Conservation (phyloP, 2,888 invertebrate species). For the Cryptocephalus primarius region DNA sequence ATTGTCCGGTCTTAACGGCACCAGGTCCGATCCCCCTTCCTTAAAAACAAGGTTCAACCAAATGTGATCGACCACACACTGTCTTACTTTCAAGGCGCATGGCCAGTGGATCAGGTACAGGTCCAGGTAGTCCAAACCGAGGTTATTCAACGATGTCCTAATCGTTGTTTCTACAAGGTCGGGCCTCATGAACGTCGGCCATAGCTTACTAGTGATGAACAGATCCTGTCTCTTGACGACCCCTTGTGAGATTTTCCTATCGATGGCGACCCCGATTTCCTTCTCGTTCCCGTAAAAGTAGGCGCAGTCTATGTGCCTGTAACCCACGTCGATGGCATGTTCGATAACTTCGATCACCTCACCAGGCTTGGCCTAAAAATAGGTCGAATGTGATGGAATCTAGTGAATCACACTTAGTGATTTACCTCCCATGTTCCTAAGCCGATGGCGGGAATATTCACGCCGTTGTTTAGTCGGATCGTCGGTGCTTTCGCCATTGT, state of each 20-base stretch:
- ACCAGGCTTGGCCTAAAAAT: slow-evolving; percentile 49
- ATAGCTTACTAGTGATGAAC: slow-evolving; percentile 57
- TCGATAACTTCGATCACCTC: slow-evolving; percentile 54
- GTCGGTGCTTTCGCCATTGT: slow-evolving; percentile 26
- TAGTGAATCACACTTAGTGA: background rate
- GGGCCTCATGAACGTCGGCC: slow-evolving; percentile 72
- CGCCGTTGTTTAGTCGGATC: slow-evolving; percentile 35
- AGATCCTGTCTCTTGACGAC: slow-evolving; percentile 58
- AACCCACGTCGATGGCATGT: slow-evolving; percentile 64
- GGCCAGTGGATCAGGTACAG: slow-evolving; percentile 91
- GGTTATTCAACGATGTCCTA: slow-evolving; percentile 52
- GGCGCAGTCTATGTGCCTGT: slow-evolving; percentile 66
- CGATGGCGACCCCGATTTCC: slow-evolving; percentile 54
- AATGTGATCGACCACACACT: background rate
- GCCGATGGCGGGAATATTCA: slow-evolving; percentile 38
- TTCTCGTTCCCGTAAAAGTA: slow-evolving; percentile 57
- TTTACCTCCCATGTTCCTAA: slow-evolving; percentile 28
- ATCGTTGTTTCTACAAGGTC: slow-evolving; percentile 63
- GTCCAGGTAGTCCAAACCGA: slow-evolving; percentile 69
- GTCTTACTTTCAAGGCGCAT: slow-evolving; percentile 59
- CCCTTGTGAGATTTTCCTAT: slow-evolving; percentile 51
- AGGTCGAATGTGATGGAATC: background rate
- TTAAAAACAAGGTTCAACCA: slow-evolving; percentile 1
- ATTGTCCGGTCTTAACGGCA: slow-evolving; percentile 15
- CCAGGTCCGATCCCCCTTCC: slow-evolving; percentile 16